Conservation (phyloP, 1,140 invertebrate genomes). For the Limonius californicus region DNA sequence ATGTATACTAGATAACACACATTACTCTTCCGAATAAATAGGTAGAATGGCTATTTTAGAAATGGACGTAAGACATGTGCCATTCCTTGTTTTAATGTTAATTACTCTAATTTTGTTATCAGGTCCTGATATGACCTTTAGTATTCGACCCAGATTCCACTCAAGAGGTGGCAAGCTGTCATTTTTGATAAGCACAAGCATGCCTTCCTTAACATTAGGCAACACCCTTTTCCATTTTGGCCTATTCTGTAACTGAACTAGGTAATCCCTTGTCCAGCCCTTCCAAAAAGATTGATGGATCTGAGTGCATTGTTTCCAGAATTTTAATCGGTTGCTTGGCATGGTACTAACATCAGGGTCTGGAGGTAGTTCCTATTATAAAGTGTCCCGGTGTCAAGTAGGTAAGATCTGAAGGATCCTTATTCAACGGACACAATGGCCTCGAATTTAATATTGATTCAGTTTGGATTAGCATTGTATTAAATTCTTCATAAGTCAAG, state of each 20-base stretch:
- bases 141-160: no score
- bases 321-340: not conserved
- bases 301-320: not conserved
- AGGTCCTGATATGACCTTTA: no score
- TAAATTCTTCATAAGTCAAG: constrained; percentile 7
- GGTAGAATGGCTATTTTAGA: no score
- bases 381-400: constrained; percentile 2
- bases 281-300: constrained; percentile 5
- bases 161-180: not conserved
- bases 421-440: not conserved
- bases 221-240: not conserved
- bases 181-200: no score
- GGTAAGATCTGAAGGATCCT: not conserved
- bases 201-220: constrained; percentile 4
- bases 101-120: no score
- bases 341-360: not conserved
- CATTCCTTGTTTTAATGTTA: no score
- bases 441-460: not conserved
- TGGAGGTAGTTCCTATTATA: not conserved
- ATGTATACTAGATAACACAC: no score
- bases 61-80: no score
- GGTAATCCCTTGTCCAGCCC: not conserved
- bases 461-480: not conserved
- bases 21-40: no score
- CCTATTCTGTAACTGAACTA: constrained; percentile 4